These are phyloP conservation scores for Syrrhaptes paradoxus DNA, from an alignment of 2,113 vertebrate genomes.

Conservation along the genomic window DNA sequence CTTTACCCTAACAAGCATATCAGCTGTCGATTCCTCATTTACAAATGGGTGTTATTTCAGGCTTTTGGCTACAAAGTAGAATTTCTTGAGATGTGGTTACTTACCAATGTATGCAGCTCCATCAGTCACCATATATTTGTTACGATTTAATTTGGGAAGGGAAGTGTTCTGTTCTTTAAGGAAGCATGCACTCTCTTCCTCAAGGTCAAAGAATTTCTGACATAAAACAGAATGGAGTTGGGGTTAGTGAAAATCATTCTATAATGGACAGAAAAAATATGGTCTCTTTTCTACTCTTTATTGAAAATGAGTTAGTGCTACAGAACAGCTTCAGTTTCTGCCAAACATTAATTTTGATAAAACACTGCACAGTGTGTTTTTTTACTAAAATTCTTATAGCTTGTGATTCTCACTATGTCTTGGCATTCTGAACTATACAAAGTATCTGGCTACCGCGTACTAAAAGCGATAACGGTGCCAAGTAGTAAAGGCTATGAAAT, in stretches of 20 bases:
- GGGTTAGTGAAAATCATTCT: neutral
- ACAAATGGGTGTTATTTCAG: neutral
- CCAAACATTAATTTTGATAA: neutral
- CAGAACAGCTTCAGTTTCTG: neutral
- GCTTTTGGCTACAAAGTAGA: neutral
- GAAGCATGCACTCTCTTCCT: constrained; percentile 78
- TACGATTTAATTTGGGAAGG: constrained; percentile 86
- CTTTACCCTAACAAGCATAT: neutral
- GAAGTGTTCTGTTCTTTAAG: constrained; percentile 82
- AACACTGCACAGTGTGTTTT: neutral
- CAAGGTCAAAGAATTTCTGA: constrained; percentile 92
- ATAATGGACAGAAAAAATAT: neutral
- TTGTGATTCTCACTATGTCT: neutral
- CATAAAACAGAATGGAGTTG: constrained; percentile 27
- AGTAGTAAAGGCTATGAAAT: neutral
- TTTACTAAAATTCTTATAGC: neutral
- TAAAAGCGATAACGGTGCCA: neutral
- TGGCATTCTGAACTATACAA: neutral
- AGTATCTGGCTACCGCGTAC: neutral
- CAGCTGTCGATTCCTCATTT: neutral
- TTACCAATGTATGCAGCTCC: constrained; percentile 90
- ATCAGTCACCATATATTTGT: constrained; percentile 96
- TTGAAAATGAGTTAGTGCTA: neutral
- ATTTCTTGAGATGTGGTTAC: constrained; percentile 23
- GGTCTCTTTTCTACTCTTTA: neutral